Evolutionary conservation across 2,113 vertebrate species (phyloP).

Genomic region (Petrocephalus microphthalmus): DNA sequence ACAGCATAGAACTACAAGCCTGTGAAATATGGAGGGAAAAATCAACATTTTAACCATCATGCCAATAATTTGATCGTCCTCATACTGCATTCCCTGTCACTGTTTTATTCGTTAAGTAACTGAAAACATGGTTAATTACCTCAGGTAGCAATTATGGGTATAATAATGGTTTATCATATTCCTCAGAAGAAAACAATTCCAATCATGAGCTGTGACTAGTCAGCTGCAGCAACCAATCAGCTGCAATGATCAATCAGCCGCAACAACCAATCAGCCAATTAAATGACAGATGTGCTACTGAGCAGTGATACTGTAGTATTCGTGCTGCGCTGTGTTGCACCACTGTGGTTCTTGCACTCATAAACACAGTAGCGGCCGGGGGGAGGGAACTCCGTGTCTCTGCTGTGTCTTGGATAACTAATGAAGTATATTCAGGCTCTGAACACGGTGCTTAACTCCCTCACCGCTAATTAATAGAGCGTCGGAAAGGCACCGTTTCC

Average conservation of each 20-base stretch:
- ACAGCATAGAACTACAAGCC: not conserved
- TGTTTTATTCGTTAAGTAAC: not conserved
- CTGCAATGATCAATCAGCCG: not conserved
- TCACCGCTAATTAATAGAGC: constrained; percentile 60
- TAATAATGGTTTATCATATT: not conserved
- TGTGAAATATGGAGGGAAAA: not conserved
- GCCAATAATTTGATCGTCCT: not conserved
- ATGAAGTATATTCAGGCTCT: constrained; percentile 58
- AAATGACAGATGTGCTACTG: not conserved
- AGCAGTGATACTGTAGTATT: not conserved
- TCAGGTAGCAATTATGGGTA: not conserved
- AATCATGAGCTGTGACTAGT: not conserved
- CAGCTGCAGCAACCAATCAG: not conserved
- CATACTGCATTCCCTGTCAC: not conserved
- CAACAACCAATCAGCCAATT: not conserved
- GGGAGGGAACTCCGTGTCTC: not conserved
- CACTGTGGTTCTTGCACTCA: not conserved
- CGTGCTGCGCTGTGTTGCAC: not conserved
- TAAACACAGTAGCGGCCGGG: not conserved
- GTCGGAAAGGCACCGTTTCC: constrained; percentile 44
- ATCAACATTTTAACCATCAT: not conserved
- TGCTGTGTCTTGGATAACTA: constrained; percentile 43
- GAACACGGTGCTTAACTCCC: constrained; percentile 56
- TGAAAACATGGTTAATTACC: not conserved
- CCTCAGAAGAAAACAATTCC: not conserved